phyloP scores from a whole-genome alignment of 2,113 vertebrate genomes.

The Petrocephalus zakoni region DNA sequence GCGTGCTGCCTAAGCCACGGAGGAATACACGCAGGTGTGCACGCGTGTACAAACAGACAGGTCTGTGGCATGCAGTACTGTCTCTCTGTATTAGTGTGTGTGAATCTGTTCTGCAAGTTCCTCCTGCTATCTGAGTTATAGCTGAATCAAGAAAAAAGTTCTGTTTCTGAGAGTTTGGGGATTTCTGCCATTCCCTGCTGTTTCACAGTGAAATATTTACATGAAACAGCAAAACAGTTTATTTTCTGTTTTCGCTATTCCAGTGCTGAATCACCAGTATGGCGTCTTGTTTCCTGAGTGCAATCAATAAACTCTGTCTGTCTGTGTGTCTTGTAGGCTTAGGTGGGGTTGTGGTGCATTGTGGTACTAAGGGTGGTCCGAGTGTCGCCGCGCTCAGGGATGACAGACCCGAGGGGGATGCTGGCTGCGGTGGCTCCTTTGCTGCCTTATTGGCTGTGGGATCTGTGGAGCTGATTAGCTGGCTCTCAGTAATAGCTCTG shows the following conservation, averaged over 20 bases:
- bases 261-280: not conserved
- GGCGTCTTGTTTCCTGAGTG: not conserved
- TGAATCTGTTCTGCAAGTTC: not conserved
- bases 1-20: not conserved
- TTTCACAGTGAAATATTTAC: slow-evolving; percentile 4
- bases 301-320: not conserved
- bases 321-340: not conserved
- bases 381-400: not conserved
- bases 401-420: not conserved
- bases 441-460: not conserved
- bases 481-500: no score
- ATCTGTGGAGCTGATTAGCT: no score
- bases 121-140: not conserved
- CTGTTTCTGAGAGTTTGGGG: not conserved
- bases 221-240: not conserved
- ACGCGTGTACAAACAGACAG: not conserved
- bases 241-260: not conserved
- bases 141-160: not conserved
- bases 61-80: not conserved
- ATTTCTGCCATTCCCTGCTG: not conserved
- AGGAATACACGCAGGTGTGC: not conserved
- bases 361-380: not conserved
- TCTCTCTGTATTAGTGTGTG: not conserved
- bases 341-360: not conserved
- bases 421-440: not conserved